These are phyloP conservation scores for Zophobas morio DNA, from an alignment of 1,140 invertebrate genomes.

Conservation along the genomic window DNA sequence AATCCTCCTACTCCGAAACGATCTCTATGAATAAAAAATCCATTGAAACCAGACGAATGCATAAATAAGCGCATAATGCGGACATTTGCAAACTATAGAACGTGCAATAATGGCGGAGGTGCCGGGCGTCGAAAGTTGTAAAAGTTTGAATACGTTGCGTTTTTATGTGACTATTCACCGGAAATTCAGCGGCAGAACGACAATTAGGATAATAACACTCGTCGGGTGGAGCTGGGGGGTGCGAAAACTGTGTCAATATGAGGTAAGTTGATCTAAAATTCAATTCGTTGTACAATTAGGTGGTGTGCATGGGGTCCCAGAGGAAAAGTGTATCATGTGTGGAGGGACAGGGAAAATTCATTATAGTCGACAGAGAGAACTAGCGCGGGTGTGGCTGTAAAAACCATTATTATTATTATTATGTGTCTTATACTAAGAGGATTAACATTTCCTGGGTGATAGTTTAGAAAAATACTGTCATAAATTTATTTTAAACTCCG, in stretches of 20 bases:
- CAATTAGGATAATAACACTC: neutral
- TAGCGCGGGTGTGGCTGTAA: no score
- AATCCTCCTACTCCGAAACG: neutral
- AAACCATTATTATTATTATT: no score
- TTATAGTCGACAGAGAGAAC: no score
- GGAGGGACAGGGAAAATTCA: no score
- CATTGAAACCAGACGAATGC: conserved; percentile 10
- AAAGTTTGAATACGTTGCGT: conserved; percentile 2
- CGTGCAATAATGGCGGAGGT: conserved; percentile 21
- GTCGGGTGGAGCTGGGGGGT: neutral
- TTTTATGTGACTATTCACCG: neutral
- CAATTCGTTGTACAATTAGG: no score
- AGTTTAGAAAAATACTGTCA: no score
- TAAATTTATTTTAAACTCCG: no score
- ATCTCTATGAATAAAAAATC: conserved; percentile 21
- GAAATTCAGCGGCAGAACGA: neutral
- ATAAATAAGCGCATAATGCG: conserved; percentile 26
- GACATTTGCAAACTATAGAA: conserved; percentile 28
- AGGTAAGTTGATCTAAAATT: neutral
- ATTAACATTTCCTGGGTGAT: no score
- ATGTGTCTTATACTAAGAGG: no score
- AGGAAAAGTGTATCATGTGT: no score
- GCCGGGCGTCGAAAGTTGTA: conserved; percentile 11
- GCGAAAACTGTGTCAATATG: no score
- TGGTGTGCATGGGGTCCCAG: no score